Percentiles rank a stretch among this genome's conserved stretches.
phyloP scores from a whole-genome alignment of 2,888 invertebrate genomes.

The Perithous albicinctus region DNA sequence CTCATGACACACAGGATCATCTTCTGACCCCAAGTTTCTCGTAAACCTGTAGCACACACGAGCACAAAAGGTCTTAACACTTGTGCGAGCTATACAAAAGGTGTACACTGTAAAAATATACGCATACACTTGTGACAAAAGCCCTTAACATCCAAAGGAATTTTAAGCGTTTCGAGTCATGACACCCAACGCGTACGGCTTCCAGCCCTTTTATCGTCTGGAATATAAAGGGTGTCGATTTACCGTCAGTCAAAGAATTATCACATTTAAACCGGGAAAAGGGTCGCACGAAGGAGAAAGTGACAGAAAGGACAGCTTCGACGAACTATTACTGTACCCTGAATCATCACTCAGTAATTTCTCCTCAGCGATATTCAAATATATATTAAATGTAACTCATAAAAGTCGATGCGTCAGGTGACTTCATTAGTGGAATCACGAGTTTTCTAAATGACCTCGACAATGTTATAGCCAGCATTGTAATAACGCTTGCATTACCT shows the following conservation, averaged over 20 bases:
- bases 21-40: slow-evolving; percentile 43
- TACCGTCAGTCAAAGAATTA: not conserved
- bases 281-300: slow-evolving; percentile 6
- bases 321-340: not conserved
- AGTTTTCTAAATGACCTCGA: slow-evolving; percentile 27
- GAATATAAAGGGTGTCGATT: not conserved
- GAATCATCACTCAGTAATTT: slow-evolving; percentile 30
- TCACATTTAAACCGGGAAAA: slow-evolving; percentile 8
- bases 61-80: no score
- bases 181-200: slow-evolving; percentile 5
- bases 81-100: no score
- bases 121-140: slow-evolving; percentile 21
- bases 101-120: slow-evolving; percentile 17
- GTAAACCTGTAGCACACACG: no score
- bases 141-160: slow-evolving; percentile 25
- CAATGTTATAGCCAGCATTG: not conserved
- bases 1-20: slow-evolving; percentile 48
- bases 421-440: slow-evolving; percentile 38
- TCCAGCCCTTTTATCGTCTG: not conserved
- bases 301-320: not conserved
- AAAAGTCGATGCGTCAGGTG: not conserved
- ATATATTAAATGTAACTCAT: not conserved
- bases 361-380: no score
- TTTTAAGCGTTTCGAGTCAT: slow-evolving; percentile 36
- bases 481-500: no score